These are phyloP conservation scores for Mastomys coucha DNA, from an alignment of 2,113 vertebrate species.

Conservation along the genomic window DNA sequence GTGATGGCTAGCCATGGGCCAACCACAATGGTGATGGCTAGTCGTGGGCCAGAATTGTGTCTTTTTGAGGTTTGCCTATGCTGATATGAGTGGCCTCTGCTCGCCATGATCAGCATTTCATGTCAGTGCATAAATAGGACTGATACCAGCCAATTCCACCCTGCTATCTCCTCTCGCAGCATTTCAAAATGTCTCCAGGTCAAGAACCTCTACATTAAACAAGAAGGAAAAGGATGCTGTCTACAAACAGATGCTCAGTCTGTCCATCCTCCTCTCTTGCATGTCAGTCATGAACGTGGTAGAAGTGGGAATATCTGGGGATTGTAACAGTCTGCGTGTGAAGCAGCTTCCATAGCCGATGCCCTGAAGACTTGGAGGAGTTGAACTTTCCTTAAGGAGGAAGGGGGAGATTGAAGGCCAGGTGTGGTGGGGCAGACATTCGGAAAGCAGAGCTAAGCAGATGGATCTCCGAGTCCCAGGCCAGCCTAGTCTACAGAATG, in stretches of 20 bases:
- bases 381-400: not conserved
- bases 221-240: not conserved
- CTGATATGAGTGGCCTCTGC: not conserved
- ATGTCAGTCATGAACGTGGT: not conserved
- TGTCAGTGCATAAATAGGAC: constrained; percentile 21
- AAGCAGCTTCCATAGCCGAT: not conserved
- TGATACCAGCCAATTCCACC: not conserved
- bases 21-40: not conserved
- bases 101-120: not conserved
- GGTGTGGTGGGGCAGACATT: not conserved
- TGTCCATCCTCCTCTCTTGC: not conserved
- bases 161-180: not conserved
- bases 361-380: constrained; percentile 5
- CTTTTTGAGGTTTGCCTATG: not conserved
- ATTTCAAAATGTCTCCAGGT: constrained; percentile 22
- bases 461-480: too few species aligned
- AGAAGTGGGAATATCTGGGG: not conserved
- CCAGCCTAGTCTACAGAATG: not conserved
- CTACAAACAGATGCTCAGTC: not conserved
- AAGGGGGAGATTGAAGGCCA: not conserved
- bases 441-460: not conserved
- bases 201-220: not conserved
- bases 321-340: constrained; percentile 34
- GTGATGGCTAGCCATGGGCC: not conserved
- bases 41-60: not conserved